Percentiles rank a stretch among this genome's conserved stretches.
These are phyloP conservation scores for Anguilla marmorata DNA, from an alignment of 2,797 vertebrate genomes.

Conservation along the genomic window DNA sequence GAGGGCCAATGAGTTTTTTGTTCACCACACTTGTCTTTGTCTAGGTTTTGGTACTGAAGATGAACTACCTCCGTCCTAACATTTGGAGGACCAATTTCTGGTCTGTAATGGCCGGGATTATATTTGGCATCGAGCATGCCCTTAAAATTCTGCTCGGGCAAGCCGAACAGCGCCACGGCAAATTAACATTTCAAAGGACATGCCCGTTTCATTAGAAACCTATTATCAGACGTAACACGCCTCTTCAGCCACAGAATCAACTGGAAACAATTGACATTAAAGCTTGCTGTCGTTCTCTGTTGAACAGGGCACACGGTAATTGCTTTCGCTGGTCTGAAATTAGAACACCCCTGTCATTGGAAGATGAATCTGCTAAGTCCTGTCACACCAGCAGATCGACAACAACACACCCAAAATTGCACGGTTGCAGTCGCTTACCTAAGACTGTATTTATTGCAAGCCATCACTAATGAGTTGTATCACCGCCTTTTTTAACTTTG, in stretches of 20 bases:
- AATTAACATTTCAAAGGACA: neutral
- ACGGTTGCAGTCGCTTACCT: neutral
- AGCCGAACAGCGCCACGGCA: neutral
- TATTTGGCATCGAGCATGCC: neutral
- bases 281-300: neutral
- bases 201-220: neutral
- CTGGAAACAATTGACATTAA: neutral
- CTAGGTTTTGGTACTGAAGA: neutral
- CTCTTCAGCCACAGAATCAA: neutral
- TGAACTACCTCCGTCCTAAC: neutral
- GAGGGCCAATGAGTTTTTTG: neutral
- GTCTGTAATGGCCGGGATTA: neutral
- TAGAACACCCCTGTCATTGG: neutral
- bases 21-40: neutral
- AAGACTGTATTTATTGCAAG: no score
- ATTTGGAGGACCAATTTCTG: neutral
- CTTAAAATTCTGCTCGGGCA: neutral
- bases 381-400: neutral
- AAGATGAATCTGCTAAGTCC: neutral
- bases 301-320: neutral
- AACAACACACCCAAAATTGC: neutral
- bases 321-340: constrained; percentile 11
- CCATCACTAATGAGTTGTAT: no score
- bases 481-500: no score
- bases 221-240: neutral